phyloP scores from a whole-genome alignment of 35 echinoderm and acorn worm species.

The Strongylocentrotus purpuratus region DNA sequence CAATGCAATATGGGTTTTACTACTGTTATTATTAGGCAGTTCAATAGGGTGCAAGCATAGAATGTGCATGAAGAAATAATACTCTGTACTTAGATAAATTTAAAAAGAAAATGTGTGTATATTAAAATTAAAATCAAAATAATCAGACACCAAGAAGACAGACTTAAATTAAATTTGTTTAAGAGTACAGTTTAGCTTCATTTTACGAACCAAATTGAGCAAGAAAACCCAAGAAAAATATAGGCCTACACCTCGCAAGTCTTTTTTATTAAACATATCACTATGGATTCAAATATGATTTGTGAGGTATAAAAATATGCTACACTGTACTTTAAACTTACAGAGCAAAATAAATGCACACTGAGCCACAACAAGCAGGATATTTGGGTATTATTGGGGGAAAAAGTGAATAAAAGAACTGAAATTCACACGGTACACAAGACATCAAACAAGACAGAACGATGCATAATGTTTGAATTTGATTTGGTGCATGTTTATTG shows the following conservation, averaged over 20 bases:
- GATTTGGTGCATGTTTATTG: conserved; percentile 4
- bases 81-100: background rate
- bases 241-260: background rate
- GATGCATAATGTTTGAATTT: background rate
- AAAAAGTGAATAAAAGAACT: background rate
- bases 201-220: background rate
- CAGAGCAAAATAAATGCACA: background rate
- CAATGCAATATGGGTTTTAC: background rate
- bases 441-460: background rate
- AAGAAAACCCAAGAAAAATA: background rate
- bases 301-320: background rate
- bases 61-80: background rate
- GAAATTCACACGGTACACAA: background rate
- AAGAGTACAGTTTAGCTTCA: background rate
- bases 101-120: background rate
- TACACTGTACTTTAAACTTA: background rate
- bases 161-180: background rate
- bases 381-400: background rate
- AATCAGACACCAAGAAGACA: background rate
- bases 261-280: background rate
- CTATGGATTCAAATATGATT: background rate
- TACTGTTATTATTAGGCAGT: background rate
- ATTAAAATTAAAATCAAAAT: background rate
- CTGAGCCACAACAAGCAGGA: background rate
- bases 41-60: background rate